Evolutionary conservation across 2,888 invertebrate genomes (phyloP).

Genomic region (Cacoxenus indagator): DNA sequence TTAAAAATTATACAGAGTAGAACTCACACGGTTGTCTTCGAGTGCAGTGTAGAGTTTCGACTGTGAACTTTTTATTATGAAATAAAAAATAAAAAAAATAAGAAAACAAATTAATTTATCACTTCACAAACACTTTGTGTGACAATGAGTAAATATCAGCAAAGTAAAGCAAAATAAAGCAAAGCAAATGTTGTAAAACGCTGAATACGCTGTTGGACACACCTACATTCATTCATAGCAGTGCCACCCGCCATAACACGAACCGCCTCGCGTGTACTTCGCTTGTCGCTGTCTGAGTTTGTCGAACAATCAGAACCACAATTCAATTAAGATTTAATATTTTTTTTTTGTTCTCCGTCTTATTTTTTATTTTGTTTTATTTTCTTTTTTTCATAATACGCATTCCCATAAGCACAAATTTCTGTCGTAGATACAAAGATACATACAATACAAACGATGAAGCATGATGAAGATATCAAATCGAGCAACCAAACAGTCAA

Average conservation of each 20-base stretch:
- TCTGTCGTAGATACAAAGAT: background rate
- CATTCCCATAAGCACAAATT: background rate
- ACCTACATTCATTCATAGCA: background rate
- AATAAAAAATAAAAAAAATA: background rate
- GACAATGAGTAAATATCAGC: conserved; percentile 16
- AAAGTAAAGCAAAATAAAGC: no score
- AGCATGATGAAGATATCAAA: no score
- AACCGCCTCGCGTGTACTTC: background rate
- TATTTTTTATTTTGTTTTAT: background rate
- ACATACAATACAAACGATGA: background rate
- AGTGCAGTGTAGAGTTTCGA: no score
- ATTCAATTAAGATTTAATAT: conserved; percentile 65
- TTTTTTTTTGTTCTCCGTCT: no score
- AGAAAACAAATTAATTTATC: background rate
- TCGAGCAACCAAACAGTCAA: no score
- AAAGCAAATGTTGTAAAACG: conserved; percentile 19
- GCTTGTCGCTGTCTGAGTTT: conserved; percentile 34
- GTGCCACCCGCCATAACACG: background rate
- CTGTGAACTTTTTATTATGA: no score
- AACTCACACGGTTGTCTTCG: no score
- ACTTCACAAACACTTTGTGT: background rate
- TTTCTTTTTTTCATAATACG: conserved; percentile 19
- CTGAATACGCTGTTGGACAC: conserved; percentile 11
- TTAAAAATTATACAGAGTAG: background rate
- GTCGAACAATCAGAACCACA: conserved; percentile 48